phyloP scores from a whole-genome alignment of 1,140 invertebrate species.

The Brachionus plicatilis region DNA sequence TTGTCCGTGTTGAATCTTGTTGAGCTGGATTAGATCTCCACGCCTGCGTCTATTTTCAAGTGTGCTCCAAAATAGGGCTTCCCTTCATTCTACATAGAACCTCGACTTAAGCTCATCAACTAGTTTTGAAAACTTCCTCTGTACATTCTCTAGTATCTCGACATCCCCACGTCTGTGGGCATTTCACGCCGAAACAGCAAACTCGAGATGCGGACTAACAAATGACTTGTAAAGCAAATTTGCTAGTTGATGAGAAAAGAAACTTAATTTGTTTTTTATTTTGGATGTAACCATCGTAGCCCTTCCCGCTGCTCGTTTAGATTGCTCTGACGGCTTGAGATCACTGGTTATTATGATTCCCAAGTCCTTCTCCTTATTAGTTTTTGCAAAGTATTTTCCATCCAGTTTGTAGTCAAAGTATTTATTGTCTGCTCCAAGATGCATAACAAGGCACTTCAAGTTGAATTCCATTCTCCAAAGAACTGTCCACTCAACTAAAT shows the following conservation, averaged over 20 bases:
- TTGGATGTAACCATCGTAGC: neutral
- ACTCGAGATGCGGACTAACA: neutral
- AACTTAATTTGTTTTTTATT: neutral
- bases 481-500: too few relatives aligned
- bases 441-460: constrained; percentile 12
- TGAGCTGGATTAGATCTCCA: neutral
- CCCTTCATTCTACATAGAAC: neutral
- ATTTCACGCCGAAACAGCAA: neutral
- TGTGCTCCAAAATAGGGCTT: neutral
- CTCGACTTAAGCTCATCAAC: neutral
- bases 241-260: neutral
- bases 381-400: too few relatives aligned
- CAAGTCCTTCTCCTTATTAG: neutral
- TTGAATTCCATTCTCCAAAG: too few relatives aligned
- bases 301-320: neutral
- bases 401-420: neutral
- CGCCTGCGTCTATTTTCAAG: neutral
- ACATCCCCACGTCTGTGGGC: neutral
- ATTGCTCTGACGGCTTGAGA: neutral
- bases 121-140: neutral
- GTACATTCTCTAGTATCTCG: neutral
- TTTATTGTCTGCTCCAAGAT: neutral
- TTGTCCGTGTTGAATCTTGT: too few relatives aligned
- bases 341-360: neutral
- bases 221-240: neutral